Evolutionary conservation across 2,113 vertebrate genomes (phyloP).

Genomic region (Peucedramus taeniatus): DNA sequence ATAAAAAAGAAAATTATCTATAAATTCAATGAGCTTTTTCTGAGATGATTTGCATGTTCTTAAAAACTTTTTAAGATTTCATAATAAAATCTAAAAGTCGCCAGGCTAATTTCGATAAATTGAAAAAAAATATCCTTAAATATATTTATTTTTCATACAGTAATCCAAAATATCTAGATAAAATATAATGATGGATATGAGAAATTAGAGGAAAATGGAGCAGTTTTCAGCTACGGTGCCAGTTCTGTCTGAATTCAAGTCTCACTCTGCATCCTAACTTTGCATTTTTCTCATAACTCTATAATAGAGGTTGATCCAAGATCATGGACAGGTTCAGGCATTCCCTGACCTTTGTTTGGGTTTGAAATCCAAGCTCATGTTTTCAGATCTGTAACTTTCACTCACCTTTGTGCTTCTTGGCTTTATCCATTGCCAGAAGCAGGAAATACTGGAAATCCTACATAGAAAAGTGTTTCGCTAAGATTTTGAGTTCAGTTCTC

Average conservation of each 20-base stretch:
- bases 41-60: not conserved
- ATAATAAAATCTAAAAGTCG: not conserved
- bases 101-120: not conserved
- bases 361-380: slow-evolving; percentile 14
- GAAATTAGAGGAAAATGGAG: not conserved
- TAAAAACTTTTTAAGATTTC: not conserved
- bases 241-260: not conserved
- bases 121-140: not conserved
- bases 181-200: not conserved
- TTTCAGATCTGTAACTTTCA: not conserved
- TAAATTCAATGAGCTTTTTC: not conserved
- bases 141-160: not conserved
- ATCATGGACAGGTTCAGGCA: slow-evolving; percentile 9
- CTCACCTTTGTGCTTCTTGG: slow-evolving; percentile 32
- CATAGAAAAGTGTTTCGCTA: not conserved
- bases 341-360: slow-evolving; percentile 22
- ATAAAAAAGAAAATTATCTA: not conserved
- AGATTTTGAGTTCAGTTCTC: not conserved
- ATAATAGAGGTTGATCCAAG: not conserved
- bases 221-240: not conserved
- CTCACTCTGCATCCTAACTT: not conserved
- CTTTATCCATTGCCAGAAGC: not conserved
- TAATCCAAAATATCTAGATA: not conserved
- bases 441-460: slow-evolving; percentile 34
- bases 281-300: not conserved